Percentiles rank a stretch among this genome's conserved stretches.
phyloP scores from a whole-genome alignment of 1,140 invertebrate genomes.

The Rhopalosiphum maidis region DNA sequence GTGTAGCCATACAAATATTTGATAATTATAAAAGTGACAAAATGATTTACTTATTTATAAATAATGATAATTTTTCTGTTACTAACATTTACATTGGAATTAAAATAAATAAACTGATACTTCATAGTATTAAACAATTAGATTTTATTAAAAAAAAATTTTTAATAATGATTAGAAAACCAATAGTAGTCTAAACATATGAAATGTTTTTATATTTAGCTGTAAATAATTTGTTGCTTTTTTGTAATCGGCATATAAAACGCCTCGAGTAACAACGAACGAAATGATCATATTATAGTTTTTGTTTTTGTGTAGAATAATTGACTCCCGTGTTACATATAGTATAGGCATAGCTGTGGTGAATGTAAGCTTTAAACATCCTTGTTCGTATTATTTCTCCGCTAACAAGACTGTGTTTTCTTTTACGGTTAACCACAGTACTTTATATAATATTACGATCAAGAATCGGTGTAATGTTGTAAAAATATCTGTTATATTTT shows the following conservation, averaged over 20 bases:
- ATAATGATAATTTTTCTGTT: too few relatives aligned
- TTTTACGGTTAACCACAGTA: constrained; percentile 23
- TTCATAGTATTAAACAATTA: not conserved
- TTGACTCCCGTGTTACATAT: not conserved
- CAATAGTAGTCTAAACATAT: not conserved
- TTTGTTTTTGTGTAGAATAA: not conserved
- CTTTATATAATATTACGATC: constrained; percentile 7
- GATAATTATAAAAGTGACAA: not conserved
- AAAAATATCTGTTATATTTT: not conserved
- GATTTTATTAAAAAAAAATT: not conserved
- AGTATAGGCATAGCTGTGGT: not conserved
- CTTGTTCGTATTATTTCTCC: not conserved
- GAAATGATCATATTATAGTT: not conserved
- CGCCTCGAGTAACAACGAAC: not conserved
- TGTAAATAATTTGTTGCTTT: not conserved
- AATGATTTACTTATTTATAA: too few relatives aligned
- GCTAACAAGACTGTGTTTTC: not conserved
- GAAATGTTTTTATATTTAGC: not conserved
- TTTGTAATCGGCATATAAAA: not conserved
- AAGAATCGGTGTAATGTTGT: not conserved
- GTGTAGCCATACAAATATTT: not conserved
- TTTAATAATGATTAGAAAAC: too few relatives aligned
- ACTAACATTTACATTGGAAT: too few relatives aligned
- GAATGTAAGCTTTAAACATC: constrained; percentile 12
- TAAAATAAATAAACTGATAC: not conserved